Evolutionary conservation across 2,797 vertebrate species (phyloP).

Genomic region (Perodicticus potto): DNA sequence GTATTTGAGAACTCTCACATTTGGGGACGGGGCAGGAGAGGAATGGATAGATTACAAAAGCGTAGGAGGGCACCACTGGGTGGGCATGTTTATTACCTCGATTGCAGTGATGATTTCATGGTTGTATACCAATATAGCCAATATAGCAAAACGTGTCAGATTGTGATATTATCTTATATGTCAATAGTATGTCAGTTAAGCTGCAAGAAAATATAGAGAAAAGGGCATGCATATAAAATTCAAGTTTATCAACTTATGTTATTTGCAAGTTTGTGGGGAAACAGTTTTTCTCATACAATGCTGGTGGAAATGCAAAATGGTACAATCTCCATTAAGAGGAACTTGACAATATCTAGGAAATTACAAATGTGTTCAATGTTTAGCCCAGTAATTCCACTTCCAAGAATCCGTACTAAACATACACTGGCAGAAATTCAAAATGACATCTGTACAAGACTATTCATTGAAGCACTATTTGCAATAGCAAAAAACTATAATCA

Average conservation of each 20-base stretch:
- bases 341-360: not conserved
- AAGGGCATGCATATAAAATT: not conserved
- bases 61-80: not conserved
- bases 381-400: conserved; percentile 12
- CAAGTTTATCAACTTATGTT: not conserved
- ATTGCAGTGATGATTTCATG: not conserved
- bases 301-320: not conserved
- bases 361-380: conserved; percentile 49
- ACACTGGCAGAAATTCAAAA: conserved; percentile 47
- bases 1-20: not conserved
- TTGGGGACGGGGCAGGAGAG: not conserved
- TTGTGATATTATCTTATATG: not conserved
- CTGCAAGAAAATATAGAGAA: not conserved
- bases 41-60: not conserved
- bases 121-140: not conserved
- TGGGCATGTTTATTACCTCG: not conserved
- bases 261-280: not conserved
- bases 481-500: not conserved
- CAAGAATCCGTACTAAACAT: conserved; percentile 33
- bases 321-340: not conserved
- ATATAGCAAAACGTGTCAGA: not conserved
- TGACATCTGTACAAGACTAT: not conserved
- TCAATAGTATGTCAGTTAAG: not conserved
- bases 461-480: not conserved
- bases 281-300: not conserved